Percentiles rank a stretch among this genome's conserved stretches.
These are phyloP conservation scores for Nannoperca obscura DNA, from an alignment of 2,797 vertebrate species.

Conservation along the genomic window DNA sequence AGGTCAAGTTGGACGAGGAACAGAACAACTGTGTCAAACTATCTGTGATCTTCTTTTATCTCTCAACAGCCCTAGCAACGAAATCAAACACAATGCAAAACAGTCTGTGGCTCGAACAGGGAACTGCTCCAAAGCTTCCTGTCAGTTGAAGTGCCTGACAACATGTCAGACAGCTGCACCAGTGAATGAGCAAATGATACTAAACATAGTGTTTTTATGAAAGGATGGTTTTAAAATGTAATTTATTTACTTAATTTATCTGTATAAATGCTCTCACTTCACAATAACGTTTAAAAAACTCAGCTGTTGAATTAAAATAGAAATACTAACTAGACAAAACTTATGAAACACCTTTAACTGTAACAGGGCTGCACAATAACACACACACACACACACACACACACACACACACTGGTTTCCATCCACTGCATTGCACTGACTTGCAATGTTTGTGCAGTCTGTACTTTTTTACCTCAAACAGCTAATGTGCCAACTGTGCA, in stretches of 20 bases:
- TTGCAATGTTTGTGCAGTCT: neutral
- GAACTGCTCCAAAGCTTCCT: neutral
- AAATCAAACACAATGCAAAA: slow-evolving; percentile 62
- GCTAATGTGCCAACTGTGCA: neutral
- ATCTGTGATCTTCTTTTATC: slow-evolving; percentile 61
- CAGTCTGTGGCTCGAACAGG: slow-evolving; percentile 24
- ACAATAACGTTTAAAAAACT: neutral
- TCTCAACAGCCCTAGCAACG: slow-evolving; percentile 64
- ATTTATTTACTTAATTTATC: neutral
- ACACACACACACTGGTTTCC: neutral
- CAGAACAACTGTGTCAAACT: slow-evolving; percentile 60
- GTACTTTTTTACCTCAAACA: neutral
- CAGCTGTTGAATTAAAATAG: neutral
- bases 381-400: neutral
- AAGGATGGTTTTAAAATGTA: neutral
- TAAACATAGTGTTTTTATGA: neutral
- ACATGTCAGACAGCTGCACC: neutral
- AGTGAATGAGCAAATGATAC: slow-evolving; percentile 4
- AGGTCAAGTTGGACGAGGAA: slow-evolving; percentile 54
- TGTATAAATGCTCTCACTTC: neutral
- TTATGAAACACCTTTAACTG: neutral
- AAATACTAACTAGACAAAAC: neutral
- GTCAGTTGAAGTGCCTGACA: slow-evolving; percentile 9
- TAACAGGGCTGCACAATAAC: slow-evolving; percentile 1
- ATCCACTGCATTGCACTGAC: slow-evolving; percentile 1